Conservation (phyloP, 2,888 invertebrate species). For the Epinotia bilunana region DNA sequence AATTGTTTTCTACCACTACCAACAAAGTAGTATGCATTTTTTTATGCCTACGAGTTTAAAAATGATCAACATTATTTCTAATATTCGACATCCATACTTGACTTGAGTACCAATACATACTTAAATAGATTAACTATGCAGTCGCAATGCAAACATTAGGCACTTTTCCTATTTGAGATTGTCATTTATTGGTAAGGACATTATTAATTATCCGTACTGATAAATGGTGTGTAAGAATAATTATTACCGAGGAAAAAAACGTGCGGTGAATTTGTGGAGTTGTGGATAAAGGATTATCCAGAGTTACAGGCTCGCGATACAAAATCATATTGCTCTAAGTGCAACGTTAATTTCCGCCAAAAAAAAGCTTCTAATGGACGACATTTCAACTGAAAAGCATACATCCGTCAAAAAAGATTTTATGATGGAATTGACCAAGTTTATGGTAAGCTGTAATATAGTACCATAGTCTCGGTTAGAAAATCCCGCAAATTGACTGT, state of each 20-base stretch:
- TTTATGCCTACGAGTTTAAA: neutral
- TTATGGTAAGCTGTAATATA: too few relatives aligned
- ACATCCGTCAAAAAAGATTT: too few relatives aligned
- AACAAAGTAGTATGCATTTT: too few relatives aligned
- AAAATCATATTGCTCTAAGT: constrained; percentile 5
- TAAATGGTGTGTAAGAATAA: too few relatives aligned
- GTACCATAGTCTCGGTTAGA: too few relatives aligned
- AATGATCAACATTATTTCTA: neutral
- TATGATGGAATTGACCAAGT: too few relatives aligned
- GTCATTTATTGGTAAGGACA: neutral
- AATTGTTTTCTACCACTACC: too few relatives aligned
- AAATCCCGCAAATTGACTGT: too few relatives aligned
- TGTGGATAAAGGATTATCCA: too few relatives aligned
- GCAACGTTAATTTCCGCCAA: neutral
- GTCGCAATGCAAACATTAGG: neutral
- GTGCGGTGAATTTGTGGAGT: constrained; percentile 5
- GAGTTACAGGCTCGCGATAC: neutral
- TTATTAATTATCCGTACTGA: neutral
- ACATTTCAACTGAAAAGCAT: too few relatives aligned
- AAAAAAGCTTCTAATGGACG: too few relatives aligned
- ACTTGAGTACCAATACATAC: neutral
- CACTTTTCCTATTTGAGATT: neutral
- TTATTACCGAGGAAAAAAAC: constrained; percentile 9
- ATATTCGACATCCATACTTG: neutral
- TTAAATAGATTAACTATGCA: neutral